Conservation (phyloP, 2,888 invertebrate genomes). For the Camptogramma bilineatum region DNA sequence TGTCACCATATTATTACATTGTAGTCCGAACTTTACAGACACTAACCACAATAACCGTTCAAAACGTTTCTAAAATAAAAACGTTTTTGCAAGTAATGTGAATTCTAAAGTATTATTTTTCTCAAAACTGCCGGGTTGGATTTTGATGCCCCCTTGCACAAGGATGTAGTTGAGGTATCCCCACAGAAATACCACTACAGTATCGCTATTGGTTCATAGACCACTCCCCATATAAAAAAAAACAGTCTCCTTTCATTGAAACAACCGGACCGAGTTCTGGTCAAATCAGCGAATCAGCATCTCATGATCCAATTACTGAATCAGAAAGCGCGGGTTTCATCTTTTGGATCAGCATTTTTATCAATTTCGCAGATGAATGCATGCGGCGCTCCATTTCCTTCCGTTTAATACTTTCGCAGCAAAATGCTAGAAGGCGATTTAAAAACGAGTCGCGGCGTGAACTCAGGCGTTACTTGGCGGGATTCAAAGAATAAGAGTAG, state of each 20-base stretch:
- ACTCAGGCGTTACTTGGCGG: neutral
- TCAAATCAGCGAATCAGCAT: conserved; percentile 16
- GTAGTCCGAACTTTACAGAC: too few relatives aligned
- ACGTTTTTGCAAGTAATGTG: too few relatives aligned
- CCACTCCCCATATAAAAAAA: too few relatives aligned
- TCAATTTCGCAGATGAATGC: conserved; percentile 33
- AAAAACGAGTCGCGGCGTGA: conserved; percentile 17
- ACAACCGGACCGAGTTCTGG: neutral
- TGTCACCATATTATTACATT: too few relatives aligned
- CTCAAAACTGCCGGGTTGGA: too few relatives aligned
- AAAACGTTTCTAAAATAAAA: too few relatives aligned
- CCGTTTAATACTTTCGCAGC: conserved; percentile 35
- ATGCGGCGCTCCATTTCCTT: conserved; percentile 33
- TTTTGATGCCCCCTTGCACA: too few relatives aligned
- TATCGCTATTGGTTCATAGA: too few relatives aligned
- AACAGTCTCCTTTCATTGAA: neutral
- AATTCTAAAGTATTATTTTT: too few relatives aligned
- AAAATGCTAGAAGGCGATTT: conserved; percentile 31
- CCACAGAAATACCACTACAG: too few relatives aligned
- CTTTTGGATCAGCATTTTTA: conserved; percentile 33
- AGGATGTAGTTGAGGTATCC: too few relatives aligned
- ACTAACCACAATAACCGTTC: too few relatives aligned
- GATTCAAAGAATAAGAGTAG: neutral
- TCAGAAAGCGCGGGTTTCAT: conserved; percentile 22
- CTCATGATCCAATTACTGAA: conserved; percentile 30